Evolutionary conservation across 37 sponge, comb jelly and placozoan genomes (phyloP).

Genomic region (Haliclona indistincta): DNA sequence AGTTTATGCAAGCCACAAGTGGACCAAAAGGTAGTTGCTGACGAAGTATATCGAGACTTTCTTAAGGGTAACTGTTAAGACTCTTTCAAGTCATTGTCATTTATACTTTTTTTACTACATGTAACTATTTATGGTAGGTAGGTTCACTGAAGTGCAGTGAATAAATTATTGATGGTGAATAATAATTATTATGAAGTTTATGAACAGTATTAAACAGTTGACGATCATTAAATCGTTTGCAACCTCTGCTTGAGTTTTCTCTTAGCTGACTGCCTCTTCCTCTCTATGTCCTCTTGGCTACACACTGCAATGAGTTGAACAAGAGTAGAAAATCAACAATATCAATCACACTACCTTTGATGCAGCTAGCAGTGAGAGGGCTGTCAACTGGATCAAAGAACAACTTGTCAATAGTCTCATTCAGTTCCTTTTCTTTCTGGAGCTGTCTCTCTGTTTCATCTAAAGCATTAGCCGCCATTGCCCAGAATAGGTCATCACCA

Average conservation of each 20-base stretch:
- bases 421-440: not conserved
- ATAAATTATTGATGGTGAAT: not conserved
- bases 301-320: too few species aligned
- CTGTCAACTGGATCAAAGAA: not conserved
- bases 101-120: too few species aligned
- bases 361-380: not conserved
- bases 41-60: too few species aligned
- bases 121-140: too few species aligned
- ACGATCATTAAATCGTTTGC: constrained; percentile 3
- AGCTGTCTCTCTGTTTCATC: too few species aligned
- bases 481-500: constrained; percentile 8
- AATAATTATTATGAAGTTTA: not conserved
- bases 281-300: constrained; percentile 21
- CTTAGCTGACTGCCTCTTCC: constrained; percentile 11
- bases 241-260: constrained; percentile 5
- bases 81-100: too few species aligned
- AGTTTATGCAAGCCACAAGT: too few species aligned
- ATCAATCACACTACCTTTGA: not conserved
- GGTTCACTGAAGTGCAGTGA: too few species aligned
- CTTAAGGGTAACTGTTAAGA: too few species aligned
- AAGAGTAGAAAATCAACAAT: too few species aligned
- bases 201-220: not conserved
- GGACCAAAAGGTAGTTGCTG: too few species aligned
- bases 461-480: not conserved
- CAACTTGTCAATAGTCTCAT: not conserved